Base-by-base conservation (phyloP, 2,113 vertebrate species). In the Mystacornis crossleyi region DNA sequence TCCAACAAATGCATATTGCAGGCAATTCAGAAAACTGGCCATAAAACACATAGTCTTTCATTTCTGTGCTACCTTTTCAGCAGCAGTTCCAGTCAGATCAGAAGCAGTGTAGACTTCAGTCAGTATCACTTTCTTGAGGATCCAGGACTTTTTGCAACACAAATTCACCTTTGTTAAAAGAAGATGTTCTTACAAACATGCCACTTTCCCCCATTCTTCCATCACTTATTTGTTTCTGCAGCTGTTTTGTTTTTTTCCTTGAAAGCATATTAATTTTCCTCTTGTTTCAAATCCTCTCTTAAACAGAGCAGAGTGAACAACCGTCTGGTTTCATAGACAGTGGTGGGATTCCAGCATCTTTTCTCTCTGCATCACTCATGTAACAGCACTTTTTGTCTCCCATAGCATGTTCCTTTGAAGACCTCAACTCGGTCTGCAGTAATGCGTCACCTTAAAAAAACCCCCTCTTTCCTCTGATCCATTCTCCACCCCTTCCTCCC, bases 211-310 rank as follows among this genome's bases (percentile, higher is more conserved):
- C 80, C 65, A 19, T 31, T 60, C 48, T 75, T 67, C 43, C 29
- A 4, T 55, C 21, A 13, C 29, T 60, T 94, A 71, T 26, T 70
- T 81, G 29, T 51, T 83, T 62, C 26, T 47, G 17, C 26, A 34
- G 25, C 14, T 50, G 21, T 53, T 10, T 65, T 45, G 4, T 3
- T 33, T 45, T 34, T 45, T 3, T 1, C 23, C 58, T 87, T 86
- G 82, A 85, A 14, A 70, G 21, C 29, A n/a, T 33, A 6, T 81
- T 84, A 61, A 67, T 92, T 97, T 96, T 67, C 67, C 75, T 71
- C 86, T 93, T 25, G 58, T 83, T 96, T 96, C 64, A 95, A 90
- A 95, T 95, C 66, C 58, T 89, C 73, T 95, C 60, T 96, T 66
- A 77, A 88, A 86, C 70, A 40, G 34, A 82, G 55, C 51, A n/a